A percentile compares a stretch with the other conserved stretches of the same genome.
Conservation (phyloP, 2,797 vertebrate genomes). For the Triplophysa yarkandensis region DNA sequence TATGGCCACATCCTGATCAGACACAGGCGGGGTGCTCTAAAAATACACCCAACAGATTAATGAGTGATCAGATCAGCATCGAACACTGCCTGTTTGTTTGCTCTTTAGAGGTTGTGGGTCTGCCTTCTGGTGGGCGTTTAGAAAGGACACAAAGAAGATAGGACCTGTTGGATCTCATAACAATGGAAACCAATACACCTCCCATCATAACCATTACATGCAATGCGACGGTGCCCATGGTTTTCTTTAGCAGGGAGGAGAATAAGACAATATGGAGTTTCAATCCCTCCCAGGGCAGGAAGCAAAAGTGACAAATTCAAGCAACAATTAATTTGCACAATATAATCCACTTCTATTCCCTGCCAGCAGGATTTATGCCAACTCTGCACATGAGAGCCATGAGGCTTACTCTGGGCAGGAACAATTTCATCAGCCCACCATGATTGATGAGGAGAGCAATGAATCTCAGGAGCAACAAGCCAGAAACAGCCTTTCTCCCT, state of each 20-base stretch:
- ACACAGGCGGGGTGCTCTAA: constrained; percentile 23
- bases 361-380: constrained; percentile 54
- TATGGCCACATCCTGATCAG: not conserved
- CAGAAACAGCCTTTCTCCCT: constrained; percentile 51
- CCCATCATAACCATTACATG: not conserved
- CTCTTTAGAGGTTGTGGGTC: constrained; percentile 14
- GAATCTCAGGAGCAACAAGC: constrained; percentile 60
- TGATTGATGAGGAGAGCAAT: constrained; percentile 61
- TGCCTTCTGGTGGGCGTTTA: not conserved
- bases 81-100: constrained; percentile 25
- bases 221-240: not conserved
- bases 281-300: constrained; percentile 32
- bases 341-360: constrained; percentile 52
- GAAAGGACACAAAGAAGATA: not conserved
- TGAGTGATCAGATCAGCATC: constrained; percentile 22
- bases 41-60: constrained; percentile 36
- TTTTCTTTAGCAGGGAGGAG: not conserved
- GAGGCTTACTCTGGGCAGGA: constrained; percentile 52
- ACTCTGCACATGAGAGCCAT: constrained; percentile 40
- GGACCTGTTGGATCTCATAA: not conserved
- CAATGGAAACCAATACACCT: not conserved
- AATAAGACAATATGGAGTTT: constrained; percentile 18
- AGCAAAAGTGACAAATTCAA: constrained; percentile 45
- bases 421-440: constrained; percentile 58
- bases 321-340: constrained; percentile 52